These are phyloP conservation scores for Beris morrisii DNA, from an alignment of 2,888 invertebrate species.

Conservation along the genomic window DNA sequence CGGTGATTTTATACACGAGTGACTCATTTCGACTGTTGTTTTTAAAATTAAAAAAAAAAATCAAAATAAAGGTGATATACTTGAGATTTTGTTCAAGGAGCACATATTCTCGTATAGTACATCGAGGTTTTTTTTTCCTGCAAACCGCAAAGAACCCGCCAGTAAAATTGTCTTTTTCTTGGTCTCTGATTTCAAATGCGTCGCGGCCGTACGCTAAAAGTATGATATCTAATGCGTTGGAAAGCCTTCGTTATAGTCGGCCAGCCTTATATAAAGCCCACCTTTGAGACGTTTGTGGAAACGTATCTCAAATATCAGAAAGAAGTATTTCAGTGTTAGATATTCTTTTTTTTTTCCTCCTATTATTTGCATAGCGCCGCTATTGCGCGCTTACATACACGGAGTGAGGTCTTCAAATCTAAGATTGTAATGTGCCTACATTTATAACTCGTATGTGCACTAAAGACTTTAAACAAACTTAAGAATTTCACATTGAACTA, in stretches of 20 bases:
- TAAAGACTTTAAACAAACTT: conserved; percentile 4
- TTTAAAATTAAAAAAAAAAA: too few species aligned
- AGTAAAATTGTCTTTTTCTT: conserved; percentile 19
- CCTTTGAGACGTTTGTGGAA: conserved; percentile 10
- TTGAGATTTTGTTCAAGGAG: too few species aligned
- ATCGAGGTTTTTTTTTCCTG: neutral
- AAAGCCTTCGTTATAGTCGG: conserved; percentile 21
- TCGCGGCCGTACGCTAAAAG: neutral
- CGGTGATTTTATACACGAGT: too few species aligned
- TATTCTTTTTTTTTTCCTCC: neutral
- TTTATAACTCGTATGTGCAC: too few species aligned
- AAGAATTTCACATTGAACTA: conserved; percentile 20
- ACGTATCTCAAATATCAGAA: conserved; percentile 29
- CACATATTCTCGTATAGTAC: too few species aligned
- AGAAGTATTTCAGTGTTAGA: conserved; percentile 13
- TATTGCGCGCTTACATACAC: too few species aligned
- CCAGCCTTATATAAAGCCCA: conserved; percentile 22
- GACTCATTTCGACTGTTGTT: too few species aligned
- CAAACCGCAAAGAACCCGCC: conserved; percentile 18
- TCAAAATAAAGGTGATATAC: too few species aligned
- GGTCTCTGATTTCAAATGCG: conserved; percentile 11
- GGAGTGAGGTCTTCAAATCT: too few species aligned
- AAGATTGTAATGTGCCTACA: too few species aligned
- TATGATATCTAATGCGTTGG: conserved; percentile 26
- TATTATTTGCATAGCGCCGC: conserved; percentile 19